phyloP scores from a whole-genome alignment of 2,888 invertebrate species.

The Hecatera dysodea region DNA sequence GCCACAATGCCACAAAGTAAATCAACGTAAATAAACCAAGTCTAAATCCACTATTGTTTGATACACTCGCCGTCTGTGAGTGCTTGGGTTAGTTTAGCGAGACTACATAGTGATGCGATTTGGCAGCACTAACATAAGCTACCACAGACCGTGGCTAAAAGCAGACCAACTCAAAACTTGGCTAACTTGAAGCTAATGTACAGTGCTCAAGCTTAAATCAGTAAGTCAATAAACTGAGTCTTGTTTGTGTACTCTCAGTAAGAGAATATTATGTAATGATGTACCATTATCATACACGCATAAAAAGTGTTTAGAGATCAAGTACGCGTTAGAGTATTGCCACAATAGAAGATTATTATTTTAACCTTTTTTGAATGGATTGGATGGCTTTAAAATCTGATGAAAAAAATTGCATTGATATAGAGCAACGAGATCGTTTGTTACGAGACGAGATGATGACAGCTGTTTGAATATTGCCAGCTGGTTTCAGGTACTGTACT shows the following conservation, averaged over 20 bases:
- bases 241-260: not conserved
- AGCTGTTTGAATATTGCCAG: too few species aligned
- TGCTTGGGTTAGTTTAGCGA: constrained; percentile 19
- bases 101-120: constrained; percentile 41
- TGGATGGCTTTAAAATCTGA: too few species aligned
- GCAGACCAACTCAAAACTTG: constrained; percentile 42
- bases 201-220: constrained; percentile 11
- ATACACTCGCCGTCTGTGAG: constrained; percentile 12
- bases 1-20: not conserved
- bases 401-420: too few species aligned
- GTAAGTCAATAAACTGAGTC: constrained; percentile 1
- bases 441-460: too few species aligned
- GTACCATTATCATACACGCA: not conserved
- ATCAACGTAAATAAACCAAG: not conserved
- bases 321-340: too few species aligned
- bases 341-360: too few species aligned
- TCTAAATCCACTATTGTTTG: constrained; percentile 24
- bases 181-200: constrained; percentile 32
- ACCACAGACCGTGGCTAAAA: constrained; percentile 32
- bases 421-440: too few species aligned
- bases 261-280: not conserved
- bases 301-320: too few species aligned
- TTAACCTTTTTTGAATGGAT: too few species aligned
- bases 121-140: constrained; percentile 45
- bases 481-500: too few species aligned